Evolutionary conservation across 2,113 vertebrate genomes (phyloP), one percentile per base, ranked within the genome.

Genomic region (Perccottus glenii): DNA sequence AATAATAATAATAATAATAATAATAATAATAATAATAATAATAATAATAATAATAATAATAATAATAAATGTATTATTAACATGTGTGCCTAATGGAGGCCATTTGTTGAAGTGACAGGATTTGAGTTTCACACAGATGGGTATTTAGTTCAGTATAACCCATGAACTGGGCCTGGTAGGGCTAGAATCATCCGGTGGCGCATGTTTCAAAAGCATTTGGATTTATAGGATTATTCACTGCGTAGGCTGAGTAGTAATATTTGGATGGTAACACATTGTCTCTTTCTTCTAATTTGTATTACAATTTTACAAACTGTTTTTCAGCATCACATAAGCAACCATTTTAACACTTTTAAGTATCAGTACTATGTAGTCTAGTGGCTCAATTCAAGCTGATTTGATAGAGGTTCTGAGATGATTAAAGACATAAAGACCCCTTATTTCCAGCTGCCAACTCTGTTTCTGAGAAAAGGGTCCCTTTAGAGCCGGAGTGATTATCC

Each of bases 201-300:
- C 71, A 78, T 80, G 83, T 86, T 86, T 88, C 74, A 80, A 87
- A 90, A 84, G 74, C 85, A 80, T 84, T 86, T 79, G 85, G 90
- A 89, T 90, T 91, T 90, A 83, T 65, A 73, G 87, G 88, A 92
- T 92, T 91, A 92, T 68, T 83, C 59, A 55, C 43, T 50, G 51
- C 52, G 62, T 64, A 64, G 84, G 79, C 73, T 70, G 82, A 82
- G 65, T 84, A 78, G 81, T 84, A 83, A 85, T 83, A 86, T 89
- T 86, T 86, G 80, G 77, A 78, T 67, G 81, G 68, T 76, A 73
- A 81, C 67, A 81, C 68, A 78, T 70, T 63, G 71, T 60, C 68
- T 62, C 70, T 88, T 78, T 83, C 36, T 19, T 27, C 57, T 11
- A 4, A 6, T 35, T 50, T 10, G 11, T 27, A 14, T 10, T 7